Conservation (phyloP, 2,113 vertebrate species). For the Sphaerodactylus townsendi region DNA sequence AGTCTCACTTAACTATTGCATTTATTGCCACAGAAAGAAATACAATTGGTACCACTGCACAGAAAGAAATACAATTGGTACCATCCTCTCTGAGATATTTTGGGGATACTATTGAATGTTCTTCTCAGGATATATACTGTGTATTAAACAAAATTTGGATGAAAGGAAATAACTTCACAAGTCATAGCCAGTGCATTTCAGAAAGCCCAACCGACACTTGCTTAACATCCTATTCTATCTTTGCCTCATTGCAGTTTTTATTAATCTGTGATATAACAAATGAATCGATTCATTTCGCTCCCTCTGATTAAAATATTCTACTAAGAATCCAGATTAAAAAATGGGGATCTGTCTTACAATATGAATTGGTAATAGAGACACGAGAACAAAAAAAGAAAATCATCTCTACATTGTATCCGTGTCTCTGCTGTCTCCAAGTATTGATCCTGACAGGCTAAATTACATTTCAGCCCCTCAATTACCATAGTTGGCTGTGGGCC, state of each 20-base stretch:
- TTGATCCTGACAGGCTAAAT: slow-evolving; percentile 29
- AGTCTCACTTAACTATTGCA: no score
- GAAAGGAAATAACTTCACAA: slow-evolving; percentile 42
- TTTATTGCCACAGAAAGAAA: no score
- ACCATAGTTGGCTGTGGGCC: slow-evolving; percentile 39
- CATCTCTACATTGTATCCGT: slow-evolving; percentile 25
- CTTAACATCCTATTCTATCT: slow-evolving; percentile 38
- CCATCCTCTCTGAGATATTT: slow-evolving; percentile 24
- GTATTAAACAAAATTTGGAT: slow-evolving; percentile 42
- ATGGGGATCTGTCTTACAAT: slow-evolving; percentile 32
- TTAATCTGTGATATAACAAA: slow-evolving; percentile 57
- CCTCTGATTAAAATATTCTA: slow-evolving; percentile 52
- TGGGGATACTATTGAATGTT: slow-evolving; percentile 49
- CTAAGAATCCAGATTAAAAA: slow-evolving; percentile 48
- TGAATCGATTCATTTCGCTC: slow-evolving; percentile 37
- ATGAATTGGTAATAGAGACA: slow-evolving; percentile 56
- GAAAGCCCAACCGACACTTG: slow-evolving; percentile 36
- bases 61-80: no score
- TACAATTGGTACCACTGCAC: no score
- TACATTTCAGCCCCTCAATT: slow-evolving; percentile 15
- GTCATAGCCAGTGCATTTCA: slow-evolving; percentile 33
- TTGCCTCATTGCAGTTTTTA: slow-evolving; percentile 41
- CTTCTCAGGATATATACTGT: slow-evolving; percentile 31
- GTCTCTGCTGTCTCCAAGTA: slow-evolving; percentile 43
- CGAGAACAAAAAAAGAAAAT: slow-evolving; percentile 33